Conservation (phyloP, 1,140 invertebrate genomes). For the Hermetia illucens region DNA sequence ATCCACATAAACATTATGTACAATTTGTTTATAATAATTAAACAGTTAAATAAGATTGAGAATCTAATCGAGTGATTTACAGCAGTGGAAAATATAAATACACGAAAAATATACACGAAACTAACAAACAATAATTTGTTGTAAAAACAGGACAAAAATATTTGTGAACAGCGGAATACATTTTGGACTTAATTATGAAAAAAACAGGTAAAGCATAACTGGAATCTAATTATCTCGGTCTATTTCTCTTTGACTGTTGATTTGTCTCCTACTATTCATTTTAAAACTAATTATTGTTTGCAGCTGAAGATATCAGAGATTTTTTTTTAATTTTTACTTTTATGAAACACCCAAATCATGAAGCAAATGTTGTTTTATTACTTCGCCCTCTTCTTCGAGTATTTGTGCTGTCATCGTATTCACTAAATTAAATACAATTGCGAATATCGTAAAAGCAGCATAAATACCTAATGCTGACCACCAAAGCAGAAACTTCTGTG, state of each 20-base stretch:
- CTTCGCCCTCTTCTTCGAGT: constrained; percentile 23
- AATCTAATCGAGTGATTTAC: too few species aligned
- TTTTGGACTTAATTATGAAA: constrained; percentile 14
- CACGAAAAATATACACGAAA: too few species aligned
- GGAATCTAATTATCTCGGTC: constrained; percentile 6
- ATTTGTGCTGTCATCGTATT: constrained; percentile 39
- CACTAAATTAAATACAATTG: constrained; percentile 80
- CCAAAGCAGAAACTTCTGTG: constrained; percentile 84
- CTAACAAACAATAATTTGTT: too few species aligned
- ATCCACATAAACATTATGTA: too few species aligned
- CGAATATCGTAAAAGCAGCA: constrained; percentile 79
- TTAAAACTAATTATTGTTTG: too few species aligned
- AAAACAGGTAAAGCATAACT: constrained; percentile 10
- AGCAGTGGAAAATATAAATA: too few species aligned
- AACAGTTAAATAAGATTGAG: too few species aligned
- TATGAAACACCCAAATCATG: constrained; percentile 26
- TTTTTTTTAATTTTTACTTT: constrained; percentile 5
- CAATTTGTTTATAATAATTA: too few species aligned
- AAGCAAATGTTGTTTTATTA: constrained; percentile 22
- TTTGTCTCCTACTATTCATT: too few species aligned
- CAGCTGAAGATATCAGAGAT: background rate
- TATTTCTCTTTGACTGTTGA: too few species aligned
- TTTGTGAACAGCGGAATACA: constrained; percentile 8
- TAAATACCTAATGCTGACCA: constrained; percentile 89
- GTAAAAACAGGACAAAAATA: constrained; percentile 2